Evolutionary conservation across 2,888 invertebrate species (phyloP).

Genomic region (Perizoma flavofasciatum): DNA sequence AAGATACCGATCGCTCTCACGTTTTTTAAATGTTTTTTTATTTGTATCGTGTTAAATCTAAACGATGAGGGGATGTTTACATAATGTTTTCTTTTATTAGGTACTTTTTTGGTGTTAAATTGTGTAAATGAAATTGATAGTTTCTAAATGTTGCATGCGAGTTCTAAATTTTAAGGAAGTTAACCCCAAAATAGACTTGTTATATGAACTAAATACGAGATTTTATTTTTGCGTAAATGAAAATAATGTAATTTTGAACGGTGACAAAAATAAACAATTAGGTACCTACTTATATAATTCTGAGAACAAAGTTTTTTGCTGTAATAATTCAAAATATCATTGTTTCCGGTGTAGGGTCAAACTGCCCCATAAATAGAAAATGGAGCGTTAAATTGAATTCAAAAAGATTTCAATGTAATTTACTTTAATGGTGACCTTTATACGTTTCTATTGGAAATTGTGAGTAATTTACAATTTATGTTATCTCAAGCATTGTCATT

Average conservation of each 20-base stretch:
- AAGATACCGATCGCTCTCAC: conserved; percentile 75
- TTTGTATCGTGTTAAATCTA: conserved; percentile 59
- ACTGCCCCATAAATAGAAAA: conserved; percentile 28
- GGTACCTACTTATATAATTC: too few relatives aligned
- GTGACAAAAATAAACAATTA: too few relatives aligned
- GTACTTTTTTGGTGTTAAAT: conserved; percentile 15
- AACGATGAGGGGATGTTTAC: conserved; percentile 74
- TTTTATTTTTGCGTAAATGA: too few relatives aligned
- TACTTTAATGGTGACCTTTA: conserved; percentile 41
- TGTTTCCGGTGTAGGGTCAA: conserved; percentile 26
- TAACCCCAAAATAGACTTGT: too few relatives aligned
- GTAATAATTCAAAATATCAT: conserved; percentile 15
- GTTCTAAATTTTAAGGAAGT: not conserved
- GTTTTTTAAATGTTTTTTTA: conserved; percentile 72
- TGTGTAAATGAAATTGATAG: not conserved
- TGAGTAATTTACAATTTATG: conserved; percentile 76
- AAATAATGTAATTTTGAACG: too few relatives aligned
- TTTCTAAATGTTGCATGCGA: not conserved
- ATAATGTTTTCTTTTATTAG: conserved; percentile 45
- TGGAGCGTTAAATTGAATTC: conserved; percentile 29
- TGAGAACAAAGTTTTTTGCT: conserved; percentile 17
- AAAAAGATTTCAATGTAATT: conserved; percentile 31
- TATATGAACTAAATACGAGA: too few relatives aligned
- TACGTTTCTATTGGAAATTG: conserved; percentile 35
- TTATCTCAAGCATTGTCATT: conserved; percentile 75